Evolutionary conservation across 2,888 invertebrate genomes (phyloP), one percentile per base, ranked within the genome.

Genomic region (Flexamia atlantica): DNA sequence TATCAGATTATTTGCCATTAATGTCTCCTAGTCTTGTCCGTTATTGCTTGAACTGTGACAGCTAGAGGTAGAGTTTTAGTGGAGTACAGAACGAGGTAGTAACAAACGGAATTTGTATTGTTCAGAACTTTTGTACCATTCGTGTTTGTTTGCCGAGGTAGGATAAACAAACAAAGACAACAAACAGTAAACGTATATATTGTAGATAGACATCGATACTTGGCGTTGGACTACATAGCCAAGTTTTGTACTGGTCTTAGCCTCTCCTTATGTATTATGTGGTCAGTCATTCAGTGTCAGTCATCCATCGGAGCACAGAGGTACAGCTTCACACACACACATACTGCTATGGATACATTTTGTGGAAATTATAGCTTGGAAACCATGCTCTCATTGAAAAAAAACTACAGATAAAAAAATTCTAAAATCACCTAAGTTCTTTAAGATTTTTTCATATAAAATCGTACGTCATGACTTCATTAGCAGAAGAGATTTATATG

Each of bases 231-330:
- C 64, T 64, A 70, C 20, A 3, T 79, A 79, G 84, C 84, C 76
- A 64, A 84, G 81, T 64, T 84, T 84, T 84, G 84, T 84, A 84
- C 84, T 76, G 79, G 81, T 81, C 81, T 84, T 82, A 53, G 46
- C 68, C 84, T 84, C 84, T 84, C 84, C 84, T 81, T 84, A 83
- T 72, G 42, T 36, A 40, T 57, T 74, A 40, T 57, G 46, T 76
- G 32, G 23, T 50, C 79, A 79, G 79, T 79, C 76, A 76, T 32
- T 46, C 76, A 53, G 20, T 53, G 28, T 25, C 74, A 74, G 60
- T 83, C 82, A 83, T 25, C n/a, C 84, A 81, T 40, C 40, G 30
- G 74, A 46, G 57, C 79, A 79, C 79, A 79, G 57, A 79, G 50
- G 4, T 30, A 53, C 79, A 79, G 79, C 79, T 79, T 79, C 79